phyloP scores from a whole-genome alignment of 2,888 invertebrate genomes.

The Lepas anatifera region DNA sequence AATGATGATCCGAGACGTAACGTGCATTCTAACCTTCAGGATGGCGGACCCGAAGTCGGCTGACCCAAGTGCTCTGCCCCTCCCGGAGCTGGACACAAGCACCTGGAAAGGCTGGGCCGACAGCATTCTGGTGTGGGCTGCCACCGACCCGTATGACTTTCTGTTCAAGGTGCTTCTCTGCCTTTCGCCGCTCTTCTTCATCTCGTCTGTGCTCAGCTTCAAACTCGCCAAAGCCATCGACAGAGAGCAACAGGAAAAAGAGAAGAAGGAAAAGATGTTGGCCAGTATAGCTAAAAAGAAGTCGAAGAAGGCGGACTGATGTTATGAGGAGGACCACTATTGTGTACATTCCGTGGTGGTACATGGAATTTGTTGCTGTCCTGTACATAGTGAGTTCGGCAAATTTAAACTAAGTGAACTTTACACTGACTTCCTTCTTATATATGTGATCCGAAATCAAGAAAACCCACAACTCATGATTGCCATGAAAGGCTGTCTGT shows the following conservation, averaged over 20 bases:
- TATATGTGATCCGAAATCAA: not conserved
- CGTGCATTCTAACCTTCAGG: too few relatives aligned
- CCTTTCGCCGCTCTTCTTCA: constrained; percentile 39
- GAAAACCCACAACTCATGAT: not conserved
- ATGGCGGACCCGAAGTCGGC: too few relatives aligned
- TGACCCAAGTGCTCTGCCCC: too few relatives aligned
- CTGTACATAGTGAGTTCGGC: not conserved
- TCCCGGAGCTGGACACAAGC: not conserved
- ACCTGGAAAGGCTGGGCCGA: not conserved
- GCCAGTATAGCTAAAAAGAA: constrained; percentile 2
- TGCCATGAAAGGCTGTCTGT: not conserved
- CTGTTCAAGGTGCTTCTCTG: constrained; percentile 39
- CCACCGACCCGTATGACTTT: constrained; percentile 33
- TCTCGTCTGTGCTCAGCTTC: constrained; percentile 41
- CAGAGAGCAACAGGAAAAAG: constrained; percentile 37
- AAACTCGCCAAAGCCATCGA: constrained; percentile 38
- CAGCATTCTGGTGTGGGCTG: constrained; percentile 5
- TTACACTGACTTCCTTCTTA: not conserved
- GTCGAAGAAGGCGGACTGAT: not conserved
- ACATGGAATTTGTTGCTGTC: not conserved
- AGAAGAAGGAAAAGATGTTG: constrained; percentile 1
- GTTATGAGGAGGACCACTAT: not conserved
- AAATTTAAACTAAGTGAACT: not conserved
- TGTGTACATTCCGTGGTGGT: not conserved
- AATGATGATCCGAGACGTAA: too few relatives aligned